A percentile compares a stretch with the other conserved stretches of the same genome.
phyloP scores from a whole-genome alignment of 2,113 vertebrate species.

The Sakesphorus luctuosus region DNA sequence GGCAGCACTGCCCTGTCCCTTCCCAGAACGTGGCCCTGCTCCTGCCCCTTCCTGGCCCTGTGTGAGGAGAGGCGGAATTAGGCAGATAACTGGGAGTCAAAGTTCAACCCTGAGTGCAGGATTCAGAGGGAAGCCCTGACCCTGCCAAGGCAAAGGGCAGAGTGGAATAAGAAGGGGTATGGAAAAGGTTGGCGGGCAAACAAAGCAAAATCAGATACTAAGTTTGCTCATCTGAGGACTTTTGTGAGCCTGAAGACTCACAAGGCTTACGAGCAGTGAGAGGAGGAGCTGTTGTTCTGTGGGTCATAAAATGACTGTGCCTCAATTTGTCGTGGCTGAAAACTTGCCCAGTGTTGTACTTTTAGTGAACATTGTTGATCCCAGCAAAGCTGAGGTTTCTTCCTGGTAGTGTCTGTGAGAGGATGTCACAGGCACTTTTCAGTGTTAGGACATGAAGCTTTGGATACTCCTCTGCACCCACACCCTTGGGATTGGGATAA shows the following conservation, averaged over 20 bases:
- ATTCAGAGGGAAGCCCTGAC: background rate
- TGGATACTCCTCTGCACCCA: background rate
- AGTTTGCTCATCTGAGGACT: background rate
- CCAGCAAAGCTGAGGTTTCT: background rate
- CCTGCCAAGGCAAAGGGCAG: background rate
- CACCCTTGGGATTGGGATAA: background rate
- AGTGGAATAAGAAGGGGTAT: background rate
- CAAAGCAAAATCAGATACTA: background rate
- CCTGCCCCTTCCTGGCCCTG: background rate
- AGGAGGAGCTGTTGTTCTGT: background rate
- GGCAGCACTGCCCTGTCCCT: too few relatives aligned
- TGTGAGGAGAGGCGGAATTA: background rate
- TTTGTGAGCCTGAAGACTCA: background rate
- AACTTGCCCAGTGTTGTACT: background rate
- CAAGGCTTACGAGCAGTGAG: background rate
- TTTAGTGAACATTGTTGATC: background rate
- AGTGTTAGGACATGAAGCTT: background rate
- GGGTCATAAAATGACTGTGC: background rate
- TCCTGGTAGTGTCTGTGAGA: rapidly evolving
- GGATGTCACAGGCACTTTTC: background rate
- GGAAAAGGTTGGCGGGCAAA: background rate
- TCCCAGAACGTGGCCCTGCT: background rate
- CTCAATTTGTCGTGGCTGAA: background rate
- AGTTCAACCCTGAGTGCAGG: background rate
- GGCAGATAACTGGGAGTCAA: background rate